These are phyloP conservation scores for Coenobita brevimanus DNA, from an alignment of 1,140 invertebrate genomes.

Conservation along the genomic window DNA sequence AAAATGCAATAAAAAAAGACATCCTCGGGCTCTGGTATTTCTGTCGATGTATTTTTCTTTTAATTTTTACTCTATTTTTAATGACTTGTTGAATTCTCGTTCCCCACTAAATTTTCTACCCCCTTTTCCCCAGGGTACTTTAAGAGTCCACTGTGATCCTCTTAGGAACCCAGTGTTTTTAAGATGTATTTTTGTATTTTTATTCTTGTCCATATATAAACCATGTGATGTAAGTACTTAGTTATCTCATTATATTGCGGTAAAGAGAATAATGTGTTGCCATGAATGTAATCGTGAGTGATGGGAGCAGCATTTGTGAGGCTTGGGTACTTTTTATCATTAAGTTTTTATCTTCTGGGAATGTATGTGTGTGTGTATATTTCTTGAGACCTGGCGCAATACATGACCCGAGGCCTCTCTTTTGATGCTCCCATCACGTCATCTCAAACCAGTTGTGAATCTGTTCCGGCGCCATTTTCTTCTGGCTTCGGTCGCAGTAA, in stretches of 20 bases:
- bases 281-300: slow-evolving; percentile 44
- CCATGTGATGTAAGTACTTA: slow-evolving; percentile 60
- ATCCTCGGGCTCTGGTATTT: slow-evolving; percentile 31
- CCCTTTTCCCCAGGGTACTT: background rate
- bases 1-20: too few species aligned
- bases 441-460: slow-evolving; percentile 15
- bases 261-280: slow-evolving; percentile 42
- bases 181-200: slow-evolving; percentile 50
- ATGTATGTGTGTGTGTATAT: too few species aligned
- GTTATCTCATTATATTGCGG: slow-evolving; percentile 27
- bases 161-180: slow-evolving; percentile 30
- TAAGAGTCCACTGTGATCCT: slow-evolving; percentile 34
- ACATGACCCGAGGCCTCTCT: background rate
- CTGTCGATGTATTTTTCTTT: slow-evolving; percentile 16
- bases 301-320: slow-evolving; percentile 11
- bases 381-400: background rate
- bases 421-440: background rate
- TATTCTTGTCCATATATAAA: slow-evolving; percentile 44
- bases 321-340: background rate
- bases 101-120: background rate
- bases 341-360: background rate
- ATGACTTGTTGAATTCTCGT: slow-evolving; percentile 24
- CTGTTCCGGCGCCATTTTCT: background rate
- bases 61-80: too few species aligned
- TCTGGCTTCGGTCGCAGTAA: slow-evolving; percentile 15